Evolutionary conservation across 2,797 vertebrate genomes (phyloP).

Genomic region (Myiotriccus ornatus): DNA sequence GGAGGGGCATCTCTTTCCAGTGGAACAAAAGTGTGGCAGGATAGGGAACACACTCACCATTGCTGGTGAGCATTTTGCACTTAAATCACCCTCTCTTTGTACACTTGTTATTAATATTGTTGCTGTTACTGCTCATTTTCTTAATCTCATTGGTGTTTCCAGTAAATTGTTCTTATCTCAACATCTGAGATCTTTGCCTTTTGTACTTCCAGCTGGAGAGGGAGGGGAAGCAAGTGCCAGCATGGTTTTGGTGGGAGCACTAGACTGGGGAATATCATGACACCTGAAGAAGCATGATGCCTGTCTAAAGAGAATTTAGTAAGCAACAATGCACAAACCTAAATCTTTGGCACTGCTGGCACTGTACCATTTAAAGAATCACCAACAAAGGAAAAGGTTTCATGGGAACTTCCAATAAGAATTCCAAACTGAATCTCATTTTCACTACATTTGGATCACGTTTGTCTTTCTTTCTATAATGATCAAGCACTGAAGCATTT

Average conservation of each 20-base stretch:
- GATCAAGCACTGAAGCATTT: background rate
- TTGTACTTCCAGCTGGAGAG: background rate
- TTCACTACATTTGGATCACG: background rate
- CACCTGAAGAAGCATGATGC: background rate
- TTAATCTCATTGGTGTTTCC: background rate
- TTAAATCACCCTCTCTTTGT: background rate
- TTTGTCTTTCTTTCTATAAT: background rate
- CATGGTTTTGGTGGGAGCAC: background rate
- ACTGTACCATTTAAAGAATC: background rate
- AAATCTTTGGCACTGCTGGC: background rate
- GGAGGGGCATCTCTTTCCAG: background rate
- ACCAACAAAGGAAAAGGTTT: background rate
- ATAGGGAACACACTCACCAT: too few species aligned
- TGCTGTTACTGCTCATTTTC: background rate
- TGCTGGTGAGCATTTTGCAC: background rate
- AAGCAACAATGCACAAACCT: accelerated
- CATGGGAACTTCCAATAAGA: background rate
- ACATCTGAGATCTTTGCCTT: background rate
- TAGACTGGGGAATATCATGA: background rate
- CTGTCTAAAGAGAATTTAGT: background rate
- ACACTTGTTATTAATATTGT: background rate
- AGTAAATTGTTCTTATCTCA: background rate
- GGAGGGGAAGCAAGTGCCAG: background rate
- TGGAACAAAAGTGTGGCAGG: background rate
- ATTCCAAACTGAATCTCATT: background rate